Percentiles rank a stretch among this genome's conserved stretches.
phyloP scores from a whole-genome alignment of 2,888 invertebrate genomes.

The Lymantria dispar region DNA sequence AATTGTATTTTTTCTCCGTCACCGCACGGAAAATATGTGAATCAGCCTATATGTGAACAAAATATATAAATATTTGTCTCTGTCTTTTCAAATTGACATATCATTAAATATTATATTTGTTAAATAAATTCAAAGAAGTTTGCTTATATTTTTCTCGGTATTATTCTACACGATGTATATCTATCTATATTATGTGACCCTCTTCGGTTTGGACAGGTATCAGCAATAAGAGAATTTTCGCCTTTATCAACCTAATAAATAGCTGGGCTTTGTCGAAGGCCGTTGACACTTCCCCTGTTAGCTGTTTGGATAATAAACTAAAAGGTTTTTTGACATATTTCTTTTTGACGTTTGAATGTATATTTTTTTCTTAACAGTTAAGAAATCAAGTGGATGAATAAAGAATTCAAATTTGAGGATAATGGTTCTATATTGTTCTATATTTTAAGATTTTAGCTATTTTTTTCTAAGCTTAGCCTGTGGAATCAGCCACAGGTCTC shows the following conservation, averaged over 20 bases:
- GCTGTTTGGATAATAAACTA: slow-evolving; percentile 10
- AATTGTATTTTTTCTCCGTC: too few relatives aligned
- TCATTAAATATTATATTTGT: not conserved
- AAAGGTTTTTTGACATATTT: slow-evolving; percentile 6
- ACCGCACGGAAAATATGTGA: too few relatives aligned
- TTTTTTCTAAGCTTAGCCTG: too few relatives aligned
- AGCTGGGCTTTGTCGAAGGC: slow-evolving; percentile 16
- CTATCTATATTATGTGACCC: slow-evolving; percentile 18
- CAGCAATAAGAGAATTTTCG: slow-evolving; percentile 28
- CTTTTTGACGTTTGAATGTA: not conserved
- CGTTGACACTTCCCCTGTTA: slow-evolving; percentile 16
- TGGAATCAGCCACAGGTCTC: too few relatives aligned
- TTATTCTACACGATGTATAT: slow-evolving; percentile 7
- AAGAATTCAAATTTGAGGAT: too few relatives aligned
- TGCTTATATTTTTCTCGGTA: not conserved
- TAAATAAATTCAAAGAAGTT: not conserved
- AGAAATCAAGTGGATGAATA: not conserved
- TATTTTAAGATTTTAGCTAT: too few relatives aligned
- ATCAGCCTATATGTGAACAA: not conserved
- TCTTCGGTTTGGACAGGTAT: slow-evolving; percentile 12
- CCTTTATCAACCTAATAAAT: slow-evolving; percentile 32
- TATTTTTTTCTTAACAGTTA: not conserved
- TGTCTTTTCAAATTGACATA: not conserved
- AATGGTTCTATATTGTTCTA: too few relatives aligned
- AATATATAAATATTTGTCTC: not conserved